These are phyloP conservation scores for Hippasteria phrygiana DNA, from an alignment of 53 echinoderm and acorn worm genomes.

Conservation along the genomic window DNA sequence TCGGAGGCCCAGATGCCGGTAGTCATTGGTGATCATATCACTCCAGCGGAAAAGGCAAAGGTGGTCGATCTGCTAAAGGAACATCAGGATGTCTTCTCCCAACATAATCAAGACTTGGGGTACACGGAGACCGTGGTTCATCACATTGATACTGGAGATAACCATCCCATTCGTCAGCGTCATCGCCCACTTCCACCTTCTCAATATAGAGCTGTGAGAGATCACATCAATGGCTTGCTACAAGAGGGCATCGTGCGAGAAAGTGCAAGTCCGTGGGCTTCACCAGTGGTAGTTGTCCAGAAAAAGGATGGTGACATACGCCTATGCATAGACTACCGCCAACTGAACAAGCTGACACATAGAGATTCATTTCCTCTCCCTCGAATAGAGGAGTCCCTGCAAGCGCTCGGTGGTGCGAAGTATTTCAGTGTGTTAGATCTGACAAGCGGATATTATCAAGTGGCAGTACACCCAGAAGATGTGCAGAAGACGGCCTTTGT, in stretches of 20 bases:
- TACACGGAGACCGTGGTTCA: slow-evolving; percentile 56
- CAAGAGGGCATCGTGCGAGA: slow-evolving; percentile 44
- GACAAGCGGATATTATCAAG: slow-evolving; percentile 21
- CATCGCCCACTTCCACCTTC: slow-evolving; percentile 52
- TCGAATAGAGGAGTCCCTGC: too few relatives aligned
- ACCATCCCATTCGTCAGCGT: slow-evolving; percentile 49
- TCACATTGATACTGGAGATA: slow-evolving; percentile 51
- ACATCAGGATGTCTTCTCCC: slow-evolving; percentile 63
- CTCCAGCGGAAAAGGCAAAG: neutral
- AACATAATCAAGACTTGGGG: slow-evolving; percentile 51
- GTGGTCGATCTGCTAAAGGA: neutral
- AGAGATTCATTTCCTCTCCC: slow-evolving; percentile 72
- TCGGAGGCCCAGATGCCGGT: neutral
- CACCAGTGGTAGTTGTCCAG: slow-evolving; percentile 56
- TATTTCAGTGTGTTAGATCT: slow-evolving; percentile 72
- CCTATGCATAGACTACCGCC: too few relatives aligned
- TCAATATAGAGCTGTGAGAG: slow-evolving; percentile 50
- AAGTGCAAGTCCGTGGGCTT: slow-evolving; percentile 65
- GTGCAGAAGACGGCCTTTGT: slow-evolving; percentile 65
- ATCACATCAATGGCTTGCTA: slow-evolving; percentile 34
- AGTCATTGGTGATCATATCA: neutral
- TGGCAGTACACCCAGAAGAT: too few relatives aligned
- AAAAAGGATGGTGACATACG: too few relatives aligned
- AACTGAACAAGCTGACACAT: slow-evolving; percentile 62
- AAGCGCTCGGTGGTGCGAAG: too few relatives aligned